These are phyloP conservation scores for Manis pentadactyla DNA, from an alignment of 2,797 vertebrate genomes.

Conservation along the genomic window DNA sequence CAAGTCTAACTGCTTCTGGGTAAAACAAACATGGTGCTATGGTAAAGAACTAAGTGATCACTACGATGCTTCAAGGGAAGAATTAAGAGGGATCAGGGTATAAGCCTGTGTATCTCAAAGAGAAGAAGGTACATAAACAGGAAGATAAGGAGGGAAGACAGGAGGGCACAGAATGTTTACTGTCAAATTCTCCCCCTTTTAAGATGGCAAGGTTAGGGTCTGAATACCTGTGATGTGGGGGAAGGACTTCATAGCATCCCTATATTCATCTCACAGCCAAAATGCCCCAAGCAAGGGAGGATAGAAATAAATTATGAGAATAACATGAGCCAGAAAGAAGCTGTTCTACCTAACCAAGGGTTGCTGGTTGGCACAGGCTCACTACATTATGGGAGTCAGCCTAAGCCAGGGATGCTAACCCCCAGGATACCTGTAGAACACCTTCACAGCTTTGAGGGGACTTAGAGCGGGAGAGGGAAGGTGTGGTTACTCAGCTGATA, in stretches of 20 bases:
- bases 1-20: not conserved
- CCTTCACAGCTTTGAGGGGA: not conserved
- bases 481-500: not conserved
- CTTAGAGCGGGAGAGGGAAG: not conserved
- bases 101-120: not conserved
- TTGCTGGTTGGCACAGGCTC: not conserved
- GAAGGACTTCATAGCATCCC: not conserved
- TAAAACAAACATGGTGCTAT: not conserved
- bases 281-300: not conserved
- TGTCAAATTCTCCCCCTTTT: not conserved
- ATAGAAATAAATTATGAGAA: not conserved
- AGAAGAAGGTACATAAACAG: not conserved
- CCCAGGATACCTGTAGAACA: not conserved
- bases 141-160: not conserved
- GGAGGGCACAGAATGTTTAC: not conserved
- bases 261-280: not conserved
- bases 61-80: not conserved
- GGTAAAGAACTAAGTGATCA: not conserved
- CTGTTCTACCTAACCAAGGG: not conserved
- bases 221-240: not conserved
- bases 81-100: not conserved
- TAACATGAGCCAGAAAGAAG: not conserved
- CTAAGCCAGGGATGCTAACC: not conserved
- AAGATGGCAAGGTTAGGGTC: not conserved
- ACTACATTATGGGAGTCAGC: not conserved